A percentile compares a stretch with the other conserved stretches of the same genome.
These are phyloP conservation scores for Sycobia sp. DNA, from an alignment of 1,140 invertebrate genomes.

Conservation along the genomic window DNA sequence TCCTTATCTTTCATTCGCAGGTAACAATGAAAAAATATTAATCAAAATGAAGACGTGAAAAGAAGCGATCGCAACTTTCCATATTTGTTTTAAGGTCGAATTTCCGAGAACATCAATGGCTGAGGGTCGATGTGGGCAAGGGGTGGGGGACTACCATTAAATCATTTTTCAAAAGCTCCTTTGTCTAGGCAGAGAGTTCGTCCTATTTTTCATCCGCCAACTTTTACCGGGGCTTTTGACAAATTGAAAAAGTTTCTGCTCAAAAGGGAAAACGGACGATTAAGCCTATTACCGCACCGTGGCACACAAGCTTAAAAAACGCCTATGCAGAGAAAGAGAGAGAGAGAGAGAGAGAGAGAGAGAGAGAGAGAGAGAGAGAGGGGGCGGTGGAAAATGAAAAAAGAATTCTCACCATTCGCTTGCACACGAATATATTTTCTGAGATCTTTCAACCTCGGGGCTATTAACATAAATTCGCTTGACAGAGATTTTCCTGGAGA, in stretches of 20 bases:
- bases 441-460: slow-evolving; percentile 3
- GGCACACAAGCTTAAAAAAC: neutral
- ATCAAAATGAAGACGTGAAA: neutral
- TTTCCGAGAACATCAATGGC: slow-evolving; percentile 14
- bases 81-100: slow-evolving; percentile 12
- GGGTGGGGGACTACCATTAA: slow-evolving; percentile 14
- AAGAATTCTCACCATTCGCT: slow-evolving; percentile 1
- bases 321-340: neutral
- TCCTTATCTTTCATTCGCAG: no score
- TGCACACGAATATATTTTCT: slow-evolving; percentile 2
- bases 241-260: slow-evolving; percentile 34
- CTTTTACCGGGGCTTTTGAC: slow-evolving; percentile 28
- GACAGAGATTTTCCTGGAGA: neutral
- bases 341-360: neutral
- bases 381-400: no score
- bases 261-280: slow-evolving; percentile 28
- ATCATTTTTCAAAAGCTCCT: slow-evolving; percentile 33
- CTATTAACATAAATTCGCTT: slow-evolving; percentile 2
- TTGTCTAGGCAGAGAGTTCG: slow-evolving; percentile 23
- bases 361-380: neutral
- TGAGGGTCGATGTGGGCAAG: no score
- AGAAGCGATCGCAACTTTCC: slow-evolving; percentile 7
- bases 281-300: slow-evolving; percentile 31
- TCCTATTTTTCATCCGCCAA: slow-evolving; percentile 26
- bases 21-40: neutral